Conservation (phyloP, 2,888 invertebrate genomes). For the Cryptocephalus moraei region DNA sequence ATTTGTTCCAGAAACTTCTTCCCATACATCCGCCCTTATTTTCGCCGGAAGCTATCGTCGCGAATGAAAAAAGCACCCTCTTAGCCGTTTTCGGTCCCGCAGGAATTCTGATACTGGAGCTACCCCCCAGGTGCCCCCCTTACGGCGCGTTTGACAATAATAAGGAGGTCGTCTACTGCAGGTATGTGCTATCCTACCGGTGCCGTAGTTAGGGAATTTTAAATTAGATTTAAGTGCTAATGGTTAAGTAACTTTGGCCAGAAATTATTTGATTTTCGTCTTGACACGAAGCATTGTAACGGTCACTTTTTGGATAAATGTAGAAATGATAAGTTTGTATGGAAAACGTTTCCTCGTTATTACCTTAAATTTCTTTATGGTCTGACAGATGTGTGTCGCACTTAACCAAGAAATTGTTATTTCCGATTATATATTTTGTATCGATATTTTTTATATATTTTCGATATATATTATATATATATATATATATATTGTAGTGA, state of each 20-base stretch:
- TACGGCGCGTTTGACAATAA: constrained; percentile 58
- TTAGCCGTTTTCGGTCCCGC: constrained; percentile 59
- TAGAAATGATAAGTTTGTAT: too few relatives aligned
- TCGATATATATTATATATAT: too few relatives aligned
- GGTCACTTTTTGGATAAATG: background rate
- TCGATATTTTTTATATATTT: too few relatives aligned
- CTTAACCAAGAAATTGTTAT: too few relatives aligned
- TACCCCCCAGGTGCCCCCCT: constrained; percentile 64
- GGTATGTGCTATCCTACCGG: constrained; percentile 37
- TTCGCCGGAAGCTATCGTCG: constrained; percentile 54
- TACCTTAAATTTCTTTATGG: too few relatives aligned
- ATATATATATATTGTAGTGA: too few relatives aligned
- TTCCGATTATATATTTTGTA: too few relatives aligned
- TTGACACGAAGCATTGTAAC: background rate
- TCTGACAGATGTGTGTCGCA: too few relatives aligned
- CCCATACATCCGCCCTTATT: constrained; percentile 59
- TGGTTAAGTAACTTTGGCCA: background rate
- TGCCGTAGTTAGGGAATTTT: background rate
- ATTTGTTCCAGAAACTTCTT: constrained; percentile 52
- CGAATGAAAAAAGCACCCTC: constrained; percentile 56
- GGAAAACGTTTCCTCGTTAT: too few relatives aligned
- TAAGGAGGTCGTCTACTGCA: constrained; percentile 57
- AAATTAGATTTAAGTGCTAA: background rate
- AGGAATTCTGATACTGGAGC: constrained; percentile 59
- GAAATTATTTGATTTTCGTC: too few relatives aligned